Base-by-base conservation (phyloP, 2,888 invertebrate genomes). In the Nomada ruficornis region DNA sequence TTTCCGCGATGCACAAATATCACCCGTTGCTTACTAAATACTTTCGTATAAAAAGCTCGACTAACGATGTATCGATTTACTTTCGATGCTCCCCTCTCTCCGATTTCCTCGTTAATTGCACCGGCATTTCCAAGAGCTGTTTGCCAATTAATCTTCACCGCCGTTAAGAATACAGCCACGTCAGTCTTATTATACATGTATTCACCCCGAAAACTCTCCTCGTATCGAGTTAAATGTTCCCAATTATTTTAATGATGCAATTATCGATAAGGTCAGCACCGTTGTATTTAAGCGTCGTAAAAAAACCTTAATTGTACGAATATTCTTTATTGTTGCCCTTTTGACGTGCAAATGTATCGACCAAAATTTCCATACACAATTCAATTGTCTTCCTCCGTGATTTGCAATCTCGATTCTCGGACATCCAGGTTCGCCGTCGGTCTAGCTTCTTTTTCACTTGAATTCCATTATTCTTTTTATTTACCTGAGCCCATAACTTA, bases 21-120 rank as follows among this genome's bases (percentile, higher is more conserved):
- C 83, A 71, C 80, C 77, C 69, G 71, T 75, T 78, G 88, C 77
- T 77, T 83, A 76, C 84, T 87, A 87, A 87, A 20, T 82, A 82
- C 57, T 54, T 63, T 26, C 54, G 54, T 67, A 50, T n/a, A 57
- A 70, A 70, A n/a, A 64, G 29, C 23, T 44, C 23, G 4, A 23
- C 2, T 20, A 15, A 7, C 18, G 23, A 4, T 2, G 18, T 13
- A 50, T 23, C 71, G 62, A 55, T 71, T 70, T 67, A 18, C 29
- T 60, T 60, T n/a, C 10, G 60, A 29, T 54, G 11, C 55, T 64
- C n/a, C 54, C 23, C 3, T 44, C 36, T 4, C 23, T 29, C 23
- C 60, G 42, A 64, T 42, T n/a, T 62, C 42, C 13, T 23, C 50
- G 50, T 44, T 50, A 70, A 70, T 59, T 68, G 15, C 15, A 1